These are phyloP conservation scores for Trachymyrmex septentrionalis DNA, from an alignment of 1,140 invertebrate genomes.

Conservation along the genomic window DNA sequence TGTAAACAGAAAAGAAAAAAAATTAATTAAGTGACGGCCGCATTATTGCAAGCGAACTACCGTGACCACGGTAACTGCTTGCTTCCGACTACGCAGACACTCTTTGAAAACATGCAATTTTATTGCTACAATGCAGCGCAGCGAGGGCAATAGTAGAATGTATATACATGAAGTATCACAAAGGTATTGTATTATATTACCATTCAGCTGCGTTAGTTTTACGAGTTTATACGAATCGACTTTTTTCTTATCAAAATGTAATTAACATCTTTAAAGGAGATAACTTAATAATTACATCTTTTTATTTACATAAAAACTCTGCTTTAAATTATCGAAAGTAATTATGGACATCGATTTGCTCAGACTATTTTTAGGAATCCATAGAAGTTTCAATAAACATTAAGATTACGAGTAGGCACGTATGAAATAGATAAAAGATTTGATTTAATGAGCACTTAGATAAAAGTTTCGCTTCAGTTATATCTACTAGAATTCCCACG, in stretches of 20 bases:
- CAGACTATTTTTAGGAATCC: neutral
- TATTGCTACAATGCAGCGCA: neutral
- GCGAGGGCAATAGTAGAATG: neutral
- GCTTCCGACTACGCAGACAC: conserved; percentile 44
- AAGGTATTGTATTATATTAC: conserved; percentile 47
- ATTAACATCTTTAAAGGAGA: neutral
- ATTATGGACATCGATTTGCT: neutral
- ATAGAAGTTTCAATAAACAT: neutral
- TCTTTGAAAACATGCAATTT: conserved; percentile 54
- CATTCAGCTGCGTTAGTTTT: neutral
- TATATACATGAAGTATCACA: neutral
- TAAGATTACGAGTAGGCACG: neutral
- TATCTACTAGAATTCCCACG: neutral
- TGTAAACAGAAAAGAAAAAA: conserved; percentile 60
- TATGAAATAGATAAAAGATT: conserved; percentile 1
- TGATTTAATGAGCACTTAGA: neutral
- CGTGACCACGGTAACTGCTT: conserved; percentile 48
- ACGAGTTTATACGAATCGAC: neutral
- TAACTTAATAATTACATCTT: neutral
- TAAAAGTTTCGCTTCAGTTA: conserved; percentile 20
- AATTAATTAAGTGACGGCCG: conserved; percentile 62
- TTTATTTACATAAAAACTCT: too few species aligned
- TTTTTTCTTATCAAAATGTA: conserved; percentile 10
- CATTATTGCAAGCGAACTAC: conserved; percentile 49
- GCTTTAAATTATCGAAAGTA: neutral